These are phyloP conservation scores for Lithosia quadra DNA, from an alignment of 2,888 invertebrate genomes.

Conservation along the genomic window DNA sequence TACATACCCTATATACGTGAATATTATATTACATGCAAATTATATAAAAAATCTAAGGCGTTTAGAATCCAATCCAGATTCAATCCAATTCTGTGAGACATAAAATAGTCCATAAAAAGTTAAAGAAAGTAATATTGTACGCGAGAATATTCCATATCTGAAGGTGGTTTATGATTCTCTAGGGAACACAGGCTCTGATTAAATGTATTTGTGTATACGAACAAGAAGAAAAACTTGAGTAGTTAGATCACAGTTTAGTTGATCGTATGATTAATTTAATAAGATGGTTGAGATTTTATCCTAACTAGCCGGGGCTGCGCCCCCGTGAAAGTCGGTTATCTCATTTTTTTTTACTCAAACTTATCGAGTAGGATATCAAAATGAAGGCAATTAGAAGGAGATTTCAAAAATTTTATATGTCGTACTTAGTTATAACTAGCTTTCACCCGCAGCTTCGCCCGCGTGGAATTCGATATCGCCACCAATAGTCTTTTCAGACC, in stretches of 20 bases:
- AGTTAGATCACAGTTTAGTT: neutral
- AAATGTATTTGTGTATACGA: neutral
- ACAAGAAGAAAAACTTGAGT: neutral
- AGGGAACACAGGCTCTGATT: constrained; percentile 1
- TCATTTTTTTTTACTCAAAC: no score
- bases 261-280: no score
- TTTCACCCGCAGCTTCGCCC: no score
- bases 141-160: constrained; percentile 21
- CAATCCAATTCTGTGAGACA: neutral
- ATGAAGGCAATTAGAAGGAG: no score
- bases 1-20: neutral
- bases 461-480: no score
- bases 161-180: constrained; percentile 4
- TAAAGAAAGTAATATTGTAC: constrained; percentile 14
- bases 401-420: no score
- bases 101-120: constrained; percentile 17
- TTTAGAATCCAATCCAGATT: constrained; percentile 14
- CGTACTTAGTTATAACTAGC: no score
- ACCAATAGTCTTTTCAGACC: no score
- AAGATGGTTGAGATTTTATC: no score
- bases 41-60: constrained; percentile 4
- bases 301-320: no score
- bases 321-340: no score
- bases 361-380: no score
- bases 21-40: neutral